Evolutionary conservation across 2,797 vertebrate species (phyloP), one percentile per base, ranked within the genome.

Genomic region (Argentina silus): DNA sequence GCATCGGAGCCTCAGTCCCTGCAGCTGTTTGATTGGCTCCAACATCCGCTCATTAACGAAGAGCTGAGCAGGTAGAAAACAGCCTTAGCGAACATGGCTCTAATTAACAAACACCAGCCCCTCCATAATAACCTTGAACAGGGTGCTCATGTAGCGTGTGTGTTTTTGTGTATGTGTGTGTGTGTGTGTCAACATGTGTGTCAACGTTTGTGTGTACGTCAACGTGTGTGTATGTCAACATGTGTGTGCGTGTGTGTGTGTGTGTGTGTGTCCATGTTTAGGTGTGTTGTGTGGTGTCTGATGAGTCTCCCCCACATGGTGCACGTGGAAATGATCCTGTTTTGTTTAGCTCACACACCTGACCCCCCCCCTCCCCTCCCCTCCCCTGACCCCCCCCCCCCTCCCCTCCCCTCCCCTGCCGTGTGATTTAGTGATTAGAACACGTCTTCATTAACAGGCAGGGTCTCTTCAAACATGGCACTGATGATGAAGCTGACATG

Each of bases 21-120:
- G 89, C 90, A 92, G 90, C 88, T 88, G 86, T 88, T 78, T 90
- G 90, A 90, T 86, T 90, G 88, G 88, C 86, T 89, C 14, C 27
- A 36, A 27, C 59, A 61, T 43, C 82, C 87, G 86, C 83, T 91
- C 90, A 91, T 91, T 91, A 89, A 82, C 79, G 87, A 90, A 90
- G 84, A 86, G 89, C 87, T 90, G 86, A 91, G 87, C 84, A 90
- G 87, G 87, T 90, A 89, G 78, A 84, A 87, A 80, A 86, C 72
- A 81, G 66, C 79, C 62, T 83, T 85, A 79, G 89, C 79, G 81
- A 90, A 89, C 85, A 87, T 4, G 66, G 77, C 84, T 90, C 83
- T 91, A 91, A 92, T 92, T 92, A 93, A 91, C 87, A 78, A 89
- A 81, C 69, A 70, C 23, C 36, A 67, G 59, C 61, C 14, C 23